phyloP scores from a whole-genome alignment of 2,113 vertebrate species.

The Baryphthengus martii region DNA sequence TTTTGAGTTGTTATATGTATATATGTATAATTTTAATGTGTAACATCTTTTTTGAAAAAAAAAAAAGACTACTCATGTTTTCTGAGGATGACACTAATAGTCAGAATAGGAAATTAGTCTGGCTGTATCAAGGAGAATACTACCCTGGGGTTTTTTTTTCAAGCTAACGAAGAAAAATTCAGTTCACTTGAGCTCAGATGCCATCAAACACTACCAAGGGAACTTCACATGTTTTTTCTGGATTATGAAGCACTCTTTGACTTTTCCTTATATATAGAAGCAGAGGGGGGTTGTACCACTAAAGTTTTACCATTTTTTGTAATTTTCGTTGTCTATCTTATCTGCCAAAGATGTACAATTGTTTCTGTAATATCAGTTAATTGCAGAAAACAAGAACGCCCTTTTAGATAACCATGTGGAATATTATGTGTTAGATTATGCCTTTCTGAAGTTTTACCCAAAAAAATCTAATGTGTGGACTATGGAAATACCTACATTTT shows the following conservation, averaged over 20 bases:
- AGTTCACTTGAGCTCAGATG: background rate
- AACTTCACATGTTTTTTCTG: background rate
- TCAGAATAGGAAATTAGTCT: background rate
- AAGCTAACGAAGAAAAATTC: background rate
- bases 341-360: background rate
- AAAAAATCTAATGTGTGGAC: background rate
- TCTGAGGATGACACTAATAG: background rate
- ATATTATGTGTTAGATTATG: background rate
- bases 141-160: background rate
- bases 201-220: background rate
- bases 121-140: background rate
- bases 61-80: background rate
- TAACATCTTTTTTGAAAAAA: background rate
- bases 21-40: background rate
- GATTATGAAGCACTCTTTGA: background rate
- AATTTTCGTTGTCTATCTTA: background rate
- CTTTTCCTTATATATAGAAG: background rate
- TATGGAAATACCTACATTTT: background rate
- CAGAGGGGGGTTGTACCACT: accelerated
- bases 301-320: no score
- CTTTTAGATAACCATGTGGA: background rate
- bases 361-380: background rate
- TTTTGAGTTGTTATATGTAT: background rate
- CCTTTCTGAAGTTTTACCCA: background rate
- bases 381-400: background rate